Evolutionary conservation across 1,140 invertebrate species (phyloP).

Genomic region (Drosophila ironensis): DNA sequence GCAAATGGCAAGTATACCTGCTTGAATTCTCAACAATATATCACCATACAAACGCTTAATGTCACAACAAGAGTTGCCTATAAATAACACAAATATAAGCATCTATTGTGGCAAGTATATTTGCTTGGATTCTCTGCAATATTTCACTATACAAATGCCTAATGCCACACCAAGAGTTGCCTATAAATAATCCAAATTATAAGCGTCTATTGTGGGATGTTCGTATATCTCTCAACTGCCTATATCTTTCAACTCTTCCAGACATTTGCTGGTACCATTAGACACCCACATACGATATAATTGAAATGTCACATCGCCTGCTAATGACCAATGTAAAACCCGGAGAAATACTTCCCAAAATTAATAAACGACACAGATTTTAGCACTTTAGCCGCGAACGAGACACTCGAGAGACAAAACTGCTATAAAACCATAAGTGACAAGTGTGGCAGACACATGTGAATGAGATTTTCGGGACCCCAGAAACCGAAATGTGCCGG

Average conservation of each 20-base stretch:
- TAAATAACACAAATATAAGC: too few relatives aligned
- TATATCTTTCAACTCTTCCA: not conserved
- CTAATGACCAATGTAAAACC: slow-evolving; percentile 67
- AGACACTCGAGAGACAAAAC: slow-evolving; percentile 48
- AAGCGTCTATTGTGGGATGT: not conserved
- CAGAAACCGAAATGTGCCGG: slow-evolving; percentile 39
- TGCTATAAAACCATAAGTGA: slow-evolving; percentile 76
- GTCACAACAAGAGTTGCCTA: too few relatives aligned
- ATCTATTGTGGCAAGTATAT: too few relatives aligned
- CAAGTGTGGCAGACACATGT: slow-evolving; percentile 75
- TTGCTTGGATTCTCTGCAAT: too few relatives aligned
- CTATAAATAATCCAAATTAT: not conserved
- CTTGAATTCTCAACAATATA: too few relatives aligned
- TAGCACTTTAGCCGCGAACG: slow-evolving; percentile 59
- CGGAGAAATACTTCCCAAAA: slow-evolving; percentile 49
- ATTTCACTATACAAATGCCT: too few relatives aligned
- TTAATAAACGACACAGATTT: slow-evolving; percentile 76
- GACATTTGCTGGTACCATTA: slow-evolving; percentile 47
- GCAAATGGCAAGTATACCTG: too few relatives aligned
- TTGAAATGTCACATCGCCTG: slow-evolving; percentile 67
- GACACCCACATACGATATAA: slow-evolving; percentile 33
- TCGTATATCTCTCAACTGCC: not conserved
- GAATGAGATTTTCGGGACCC: slow-evolving; percentile 36
- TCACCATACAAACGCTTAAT: too few relatives aligned
- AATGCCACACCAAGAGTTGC: too few relatives aligned